Evolutionary conservation across 2,888 invertebrate species (phyloP).

Genomic region (Nomada ferruginata): DNA sequence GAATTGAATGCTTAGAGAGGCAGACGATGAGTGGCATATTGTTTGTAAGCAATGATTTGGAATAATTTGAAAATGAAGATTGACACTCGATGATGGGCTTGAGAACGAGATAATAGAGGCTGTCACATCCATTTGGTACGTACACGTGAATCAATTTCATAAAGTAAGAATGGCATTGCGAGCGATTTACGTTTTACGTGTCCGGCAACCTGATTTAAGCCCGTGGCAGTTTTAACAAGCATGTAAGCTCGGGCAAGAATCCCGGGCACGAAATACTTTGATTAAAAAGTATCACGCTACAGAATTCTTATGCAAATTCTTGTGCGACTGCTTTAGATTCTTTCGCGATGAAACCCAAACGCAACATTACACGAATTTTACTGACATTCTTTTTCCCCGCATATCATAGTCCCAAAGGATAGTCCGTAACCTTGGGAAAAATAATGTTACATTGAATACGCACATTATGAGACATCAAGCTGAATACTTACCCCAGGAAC

Average conservation of each 20-base stretch:
- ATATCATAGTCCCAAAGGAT: too few species aligned
- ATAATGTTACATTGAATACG: too few species aligned
- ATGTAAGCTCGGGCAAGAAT: background rate
- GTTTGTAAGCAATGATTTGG: background rate
- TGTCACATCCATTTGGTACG: too few species aligned
- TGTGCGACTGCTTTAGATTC: background rate
- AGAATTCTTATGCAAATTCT: background rate
- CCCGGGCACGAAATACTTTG: background rate
- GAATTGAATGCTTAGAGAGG: slow-evolving; percentile 1
- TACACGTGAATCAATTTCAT: too few species aligned
- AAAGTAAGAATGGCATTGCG: background rate
- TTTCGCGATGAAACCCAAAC: background rate
- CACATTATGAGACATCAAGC: too few species aligned
- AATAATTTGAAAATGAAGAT: background rate
- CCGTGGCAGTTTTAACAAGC: too few species aligned
- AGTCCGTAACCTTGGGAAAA: too few species aligned
- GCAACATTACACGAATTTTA: background rate
- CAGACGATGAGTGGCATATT: slow-evolving; percentile 12
- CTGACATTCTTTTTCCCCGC: background rate
- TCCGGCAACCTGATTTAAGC: too few species aligned
- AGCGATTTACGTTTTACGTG: background rate
- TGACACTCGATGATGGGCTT: background rate
- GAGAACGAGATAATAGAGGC: too few species aligned
- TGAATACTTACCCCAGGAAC: too few species aligned
- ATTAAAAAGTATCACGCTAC: slow-evolving; percentile 1